A percentile compares a stretch with the other conserved stretches of the same genome.
These are phyloP conservation scores for Pelobates fuscus DNA, from an alignment of 2,113 vertebrate species.

Conservation along the genomic window DNA sequence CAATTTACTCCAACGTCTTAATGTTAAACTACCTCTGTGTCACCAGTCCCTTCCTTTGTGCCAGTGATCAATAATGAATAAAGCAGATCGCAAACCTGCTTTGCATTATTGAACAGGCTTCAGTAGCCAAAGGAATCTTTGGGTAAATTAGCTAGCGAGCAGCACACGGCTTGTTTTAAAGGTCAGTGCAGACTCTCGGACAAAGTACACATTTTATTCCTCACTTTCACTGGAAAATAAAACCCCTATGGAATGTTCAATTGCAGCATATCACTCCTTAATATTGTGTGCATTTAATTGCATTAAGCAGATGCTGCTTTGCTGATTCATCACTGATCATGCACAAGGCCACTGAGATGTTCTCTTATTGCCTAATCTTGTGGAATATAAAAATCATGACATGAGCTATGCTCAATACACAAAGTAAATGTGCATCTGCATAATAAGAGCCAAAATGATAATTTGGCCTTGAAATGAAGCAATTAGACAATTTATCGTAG, in stretches of 20 bases:
- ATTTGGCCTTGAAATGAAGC: neutral
- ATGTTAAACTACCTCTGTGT: neutral
- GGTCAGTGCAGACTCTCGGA: neutral
- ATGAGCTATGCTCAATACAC: constrained; percentile 17
- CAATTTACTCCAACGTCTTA: too few species aligned
- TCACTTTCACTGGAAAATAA: neutral
- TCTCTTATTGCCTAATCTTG: constrained; percentile 36
- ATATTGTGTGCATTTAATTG: constrained; percentile 38
- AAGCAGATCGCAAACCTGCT: constrained; percentile 59
- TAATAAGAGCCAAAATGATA: neutral
- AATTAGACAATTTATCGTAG: neutral
- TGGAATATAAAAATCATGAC: constrained; percentile 37
- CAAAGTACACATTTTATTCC: too few species aligned
- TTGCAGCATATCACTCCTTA: neutral
- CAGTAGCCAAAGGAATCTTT: constrained; percentile 59
- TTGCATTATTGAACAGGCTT: constrained; percentile 82
- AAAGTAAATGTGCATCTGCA: constrained; percentile 4
- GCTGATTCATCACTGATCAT: constrained; percentile 33
- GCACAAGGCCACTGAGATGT: constrained; percentile 19
- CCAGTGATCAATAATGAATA: constrained; percentile 71
- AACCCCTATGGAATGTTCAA: constrained; percentile 17
- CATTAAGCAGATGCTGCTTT: constrained; percentile 27
- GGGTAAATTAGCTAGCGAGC: constrained; percentile 40
- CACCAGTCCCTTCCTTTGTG: constrained; percentile 59
- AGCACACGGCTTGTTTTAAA: neutral